phyloP scores from a whole-genome alignment of 2,113 vertebrate genomes.

The Canis aureus region DNA sequence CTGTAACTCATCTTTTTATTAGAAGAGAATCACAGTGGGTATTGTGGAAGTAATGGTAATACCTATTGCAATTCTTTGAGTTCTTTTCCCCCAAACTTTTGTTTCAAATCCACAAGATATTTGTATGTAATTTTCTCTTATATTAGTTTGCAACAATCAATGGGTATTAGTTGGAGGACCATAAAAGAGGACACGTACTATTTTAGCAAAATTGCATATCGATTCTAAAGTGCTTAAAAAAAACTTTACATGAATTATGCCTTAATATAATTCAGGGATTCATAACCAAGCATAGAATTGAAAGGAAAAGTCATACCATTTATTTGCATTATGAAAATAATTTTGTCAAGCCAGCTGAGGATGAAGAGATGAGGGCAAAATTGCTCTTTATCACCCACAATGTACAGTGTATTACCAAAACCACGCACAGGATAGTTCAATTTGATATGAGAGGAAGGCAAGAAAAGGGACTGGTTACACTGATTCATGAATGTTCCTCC shows the following conservation, averaged over 20 bases:
- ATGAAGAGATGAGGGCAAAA: not conserved
- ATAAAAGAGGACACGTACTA: conserved; percentile 70
- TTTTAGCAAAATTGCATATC: conserved; percentile 81
- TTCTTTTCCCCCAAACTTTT: conserved; percentile 56
- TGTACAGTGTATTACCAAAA: not conserved
- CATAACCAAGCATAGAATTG: conserved; percentile 50
- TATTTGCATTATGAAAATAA: conserved; percentile 62
- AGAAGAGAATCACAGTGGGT: not conserved
- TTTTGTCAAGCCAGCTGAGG: conserved; percentile 35
- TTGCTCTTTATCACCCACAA: not conserved
- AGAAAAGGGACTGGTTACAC: not conserved
- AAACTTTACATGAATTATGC: conserved; percentile 55
- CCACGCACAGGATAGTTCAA: not conserved
- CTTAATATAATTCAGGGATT: conserved; percentile 69
- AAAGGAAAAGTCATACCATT: conserved; percentile 41
- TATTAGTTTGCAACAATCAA: conserved; percentile 71
- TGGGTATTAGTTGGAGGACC: conserved; percentile 65
- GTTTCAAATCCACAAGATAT: conserved; percentile 57
- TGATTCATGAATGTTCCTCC: not conserved
- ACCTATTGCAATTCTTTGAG: conserved; percentile 34
- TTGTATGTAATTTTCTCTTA: conserved; percentile 69
- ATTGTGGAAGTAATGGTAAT: conserved; percentile 9
- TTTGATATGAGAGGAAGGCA: not conserved
- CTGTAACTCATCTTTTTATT: not conserved
- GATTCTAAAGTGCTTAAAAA: conserved; percentile 63